A percentile compares a stretch with the other conserved stretches of the same genome.
Conservation (phyloP, 2,113 vertebrate genomes). For the Microtus montanus region DNA sequence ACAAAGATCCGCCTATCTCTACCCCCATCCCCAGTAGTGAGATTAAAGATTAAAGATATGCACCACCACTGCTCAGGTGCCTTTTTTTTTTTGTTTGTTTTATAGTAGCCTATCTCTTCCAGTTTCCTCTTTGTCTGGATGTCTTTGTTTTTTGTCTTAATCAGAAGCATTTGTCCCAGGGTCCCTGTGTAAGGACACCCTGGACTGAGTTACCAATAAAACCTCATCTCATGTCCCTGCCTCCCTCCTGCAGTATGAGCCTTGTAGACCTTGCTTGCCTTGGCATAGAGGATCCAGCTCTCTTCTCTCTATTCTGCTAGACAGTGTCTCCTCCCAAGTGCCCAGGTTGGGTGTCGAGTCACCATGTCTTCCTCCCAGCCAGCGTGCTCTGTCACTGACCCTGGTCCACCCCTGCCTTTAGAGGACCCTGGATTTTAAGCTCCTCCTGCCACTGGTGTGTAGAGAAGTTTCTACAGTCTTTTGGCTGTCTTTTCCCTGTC, state of each 20-base stretch:
- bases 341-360: neutral
- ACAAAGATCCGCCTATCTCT: neutral
- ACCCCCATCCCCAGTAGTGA: neutral
- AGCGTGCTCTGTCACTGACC: neutral
- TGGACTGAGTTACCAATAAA: neutral
- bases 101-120: neutral
- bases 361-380: neutral
- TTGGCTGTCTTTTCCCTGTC: neutral
- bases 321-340: neutral
- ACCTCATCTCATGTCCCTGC: too few relatives aligned
- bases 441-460: neutral
- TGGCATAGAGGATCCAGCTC: neutral
- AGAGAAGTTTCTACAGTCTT: neutral
- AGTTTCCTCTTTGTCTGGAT: neutral
- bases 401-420: neutral
- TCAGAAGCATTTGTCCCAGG: neutral
- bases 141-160: neutral
- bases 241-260: neutral
- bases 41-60: neutral
- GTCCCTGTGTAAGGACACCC: neutral
- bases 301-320: neutral
- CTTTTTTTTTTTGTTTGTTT: neutral
- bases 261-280: neutral
- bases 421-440: neutral
- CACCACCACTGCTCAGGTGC: too few relatives aligned